Conservation (phyloP, 1,140 invertebrate genomes). For the Macrobrachium rosenbergii region DNA sequence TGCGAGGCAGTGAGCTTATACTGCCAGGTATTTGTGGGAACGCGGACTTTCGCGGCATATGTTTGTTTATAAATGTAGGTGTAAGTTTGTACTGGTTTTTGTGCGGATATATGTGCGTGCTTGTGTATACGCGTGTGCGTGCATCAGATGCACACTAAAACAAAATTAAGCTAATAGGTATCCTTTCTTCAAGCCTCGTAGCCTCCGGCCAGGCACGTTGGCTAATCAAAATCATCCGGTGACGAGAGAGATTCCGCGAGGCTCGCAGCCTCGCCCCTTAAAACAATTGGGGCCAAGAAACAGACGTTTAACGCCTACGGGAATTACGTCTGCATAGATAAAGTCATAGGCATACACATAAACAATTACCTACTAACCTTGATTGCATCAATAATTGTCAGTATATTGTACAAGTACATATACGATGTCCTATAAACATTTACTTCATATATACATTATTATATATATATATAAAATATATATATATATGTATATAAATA, state of each 20-base stretch:
- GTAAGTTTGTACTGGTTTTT: neutral
- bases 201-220: neutral
- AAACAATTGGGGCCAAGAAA: too few species aligned
- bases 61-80: neutral
- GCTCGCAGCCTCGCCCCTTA: too few species aligned
- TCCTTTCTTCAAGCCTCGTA: neutral
- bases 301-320: too few species aligned
- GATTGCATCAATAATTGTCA: too few species aligned
- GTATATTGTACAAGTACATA: neutral
- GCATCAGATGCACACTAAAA: neutral
- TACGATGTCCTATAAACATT: constrained; percentile 17
- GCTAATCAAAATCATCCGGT: too few species aligned
- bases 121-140: neutral
- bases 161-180: neutral
- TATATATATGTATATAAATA: constrained; percentile 13
- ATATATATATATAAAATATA: neutral
- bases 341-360: too few species aligned
- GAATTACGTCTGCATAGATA: too few species aligned
- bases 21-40: too few species aligned
- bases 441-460: neutral
- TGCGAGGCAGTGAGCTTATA: too few species aligned
- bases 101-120: neutral
- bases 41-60: too few species aligned
- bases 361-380: neutral
- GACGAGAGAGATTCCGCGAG: too few species aligned